Conservation (phyloP, 2,797 vertebrate genomes). For the Danionella dracula region DNA sequence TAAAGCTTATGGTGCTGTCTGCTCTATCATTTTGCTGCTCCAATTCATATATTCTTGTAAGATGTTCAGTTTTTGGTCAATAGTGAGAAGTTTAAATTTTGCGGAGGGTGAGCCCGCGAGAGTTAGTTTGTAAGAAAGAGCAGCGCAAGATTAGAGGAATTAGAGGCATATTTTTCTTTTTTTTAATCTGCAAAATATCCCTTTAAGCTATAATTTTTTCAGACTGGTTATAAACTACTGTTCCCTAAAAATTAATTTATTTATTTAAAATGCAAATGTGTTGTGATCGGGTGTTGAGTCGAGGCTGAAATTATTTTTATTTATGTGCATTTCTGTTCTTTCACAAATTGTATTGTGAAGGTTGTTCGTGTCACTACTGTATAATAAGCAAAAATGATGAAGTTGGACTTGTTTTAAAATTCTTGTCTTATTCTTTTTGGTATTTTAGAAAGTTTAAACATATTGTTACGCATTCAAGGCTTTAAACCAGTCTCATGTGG, state of each 20-base stretch:
- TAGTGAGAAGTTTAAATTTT: no score
- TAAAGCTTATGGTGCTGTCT: no score
- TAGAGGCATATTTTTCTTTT: no score
- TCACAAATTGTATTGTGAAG: constrained; percentile 19
- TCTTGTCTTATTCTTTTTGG: not conserved
- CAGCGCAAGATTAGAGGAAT: no score
- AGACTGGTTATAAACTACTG: no score
- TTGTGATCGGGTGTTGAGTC: not conserved
- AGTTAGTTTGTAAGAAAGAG: no score
- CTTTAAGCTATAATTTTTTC: no score
- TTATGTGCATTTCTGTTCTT: not conserved
- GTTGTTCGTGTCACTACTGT: constrained; percentile 20
- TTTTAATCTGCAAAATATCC: no score
- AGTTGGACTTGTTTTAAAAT: not conserved
- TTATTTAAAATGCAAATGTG: constrained; percentile 64
- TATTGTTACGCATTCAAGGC: not conserved
- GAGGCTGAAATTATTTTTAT: not conserved
- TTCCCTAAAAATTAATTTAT: constrained; percentile 64
- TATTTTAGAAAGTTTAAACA: not conserved
- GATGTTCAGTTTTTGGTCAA: no score
- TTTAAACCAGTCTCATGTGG: not conserved
- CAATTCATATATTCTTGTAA: no score
- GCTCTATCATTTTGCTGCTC: no score
- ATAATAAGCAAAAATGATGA: constrained; percentile 12
- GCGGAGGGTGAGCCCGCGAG: no score